Evolutionary conservation across 2,797 vertebrate genomes (phyloP).

Genomic region (Periparus ater): DNA sequence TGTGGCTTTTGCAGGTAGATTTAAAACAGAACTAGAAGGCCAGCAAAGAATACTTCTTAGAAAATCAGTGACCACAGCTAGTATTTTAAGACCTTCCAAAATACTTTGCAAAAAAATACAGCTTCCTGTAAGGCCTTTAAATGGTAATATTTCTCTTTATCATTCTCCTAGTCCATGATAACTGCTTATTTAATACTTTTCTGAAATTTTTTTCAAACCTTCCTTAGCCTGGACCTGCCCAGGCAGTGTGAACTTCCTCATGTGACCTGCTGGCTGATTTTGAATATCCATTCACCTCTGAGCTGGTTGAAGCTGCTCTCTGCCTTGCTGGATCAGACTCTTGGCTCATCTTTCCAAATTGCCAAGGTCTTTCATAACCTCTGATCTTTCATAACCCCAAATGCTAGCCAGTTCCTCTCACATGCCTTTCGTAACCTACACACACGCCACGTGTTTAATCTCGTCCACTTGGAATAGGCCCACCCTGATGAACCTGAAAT

Average conservation of each 20-base stretch:
- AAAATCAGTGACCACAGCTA: neutral
- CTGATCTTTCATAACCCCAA: slow-evolving; percentile 61
- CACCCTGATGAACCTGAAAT: slow-evolving; percentile 31
- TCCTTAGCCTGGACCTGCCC: neutral
- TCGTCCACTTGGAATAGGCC: neutral
- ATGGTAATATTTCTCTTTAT: neutral
- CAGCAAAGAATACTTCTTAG: neutral
- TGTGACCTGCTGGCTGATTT: neutral
- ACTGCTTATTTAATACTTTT: neutral
- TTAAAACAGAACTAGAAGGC: neutral
- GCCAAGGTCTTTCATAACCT: slow-evolving; percentile 51
- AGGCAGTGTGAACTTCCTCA: neutral
- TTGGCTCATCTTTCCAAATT: neutral
- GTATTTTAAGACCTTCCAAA: neutral
- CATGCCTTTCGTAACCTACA: slow-evolving; percentile 25
- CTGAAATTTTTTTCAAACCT: neutral
- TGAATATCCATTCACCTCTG: neutral
- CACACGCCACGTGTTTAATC: slow-evolving; percentile 7
- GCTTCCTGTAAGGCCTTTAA: neutral
- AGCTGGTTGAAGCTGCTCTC: neutral
- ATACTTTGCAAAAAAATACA: neutral
- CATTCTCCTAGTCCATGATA: neutral
- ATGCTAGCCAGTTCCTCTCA: neutral
- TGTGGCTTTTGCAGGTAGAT: neutral
- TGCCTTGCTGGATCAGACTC: slow-evolving; percentile 3